These are phyloP conservation scores for Montipora sp. DNA, from an alignment of 64 coral and sea anemone genomes.

Conservation along the genomic window DNA sequence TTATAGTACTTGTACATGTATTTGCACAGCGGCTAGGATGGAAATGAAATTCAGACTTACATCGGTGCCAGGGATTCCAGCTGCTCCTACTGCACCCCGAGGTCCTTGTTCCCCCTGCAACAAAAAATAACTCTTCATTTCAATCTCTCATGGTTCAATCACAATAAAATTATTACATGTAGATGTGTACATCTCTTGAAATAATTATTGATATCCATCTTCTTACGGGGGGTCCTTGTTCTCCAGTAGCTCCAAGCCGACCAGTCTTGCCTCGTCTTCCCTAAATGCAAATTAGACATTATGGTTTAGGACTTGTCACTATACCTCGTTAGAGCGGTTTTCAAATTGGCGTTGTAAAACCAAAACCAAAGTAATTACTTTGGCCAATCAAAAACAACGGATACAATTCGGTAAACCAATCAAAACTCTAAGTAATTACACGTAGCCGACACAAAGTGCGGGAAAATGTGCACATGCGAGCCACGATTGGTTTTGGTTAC, in stretches of 20 bases:
- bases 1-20: too few relatives aligned
- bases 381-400: too few relatives aligned
- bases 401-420: too few relatives aligned
- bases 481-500: too few relatives aligned
- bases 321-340: too few relatives aligned
- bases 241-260: conserved; percentile 26
- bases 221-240: conserved; percentile 58
- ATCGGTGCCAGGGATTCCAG: conserved; percentile 59
- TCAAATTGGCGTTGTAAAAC: too few relatives aligned
- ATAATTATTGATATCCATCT: background rate
- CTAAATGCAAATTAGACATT: background rate
- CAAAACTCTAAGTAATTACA: too few relatives aligned
- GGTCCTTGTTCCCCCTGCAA: conserved; percentile 50
- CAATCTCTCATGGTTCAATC: too few relatives aligned
- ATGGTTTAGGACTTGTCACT: background rate
- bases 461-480: too few relatives aligned
- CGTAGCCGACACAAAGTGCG: too few relatives aligned
- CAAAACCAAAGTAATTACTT: too few relatives aligned
- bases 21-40: background rate
- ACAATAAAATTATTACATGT: background rate
- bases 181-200: too few relatives aligned
- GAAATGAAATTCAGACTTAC: conserved; percentile 32
- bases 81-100: conserved; percentile 5
- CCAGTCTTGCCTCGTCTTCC: conserved; percentile 61
- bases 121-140: background rate